Evolutionary conservation across 2,797 vertebrate genomes (phyloP).

Genomic region (Nannoperca australis): DNA sequence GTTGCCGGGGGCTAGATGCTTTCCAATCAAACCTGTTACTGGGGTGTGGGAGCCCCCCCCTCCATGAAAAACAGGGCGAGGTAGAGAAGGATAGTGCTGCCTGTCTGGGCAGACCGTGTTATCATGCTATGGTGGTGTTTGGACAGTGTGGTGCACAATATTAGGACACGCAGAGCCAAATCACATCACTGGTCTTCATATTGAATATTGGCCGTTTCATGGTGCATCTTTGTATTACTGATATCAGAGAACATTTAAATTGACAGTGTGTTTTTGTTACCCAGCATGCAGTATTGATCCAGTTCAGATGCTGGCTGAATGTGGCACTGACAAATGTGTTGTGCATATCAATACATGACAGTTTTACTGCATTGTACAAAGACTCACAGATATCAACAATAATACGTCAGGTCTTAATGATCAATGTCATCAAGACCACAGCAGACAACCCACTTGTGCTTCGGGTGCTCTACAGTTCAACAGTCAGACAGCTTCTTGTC

Average conservation of each 20-base stretch:
- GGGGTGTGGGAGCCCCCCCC: constrained; percentile 63
- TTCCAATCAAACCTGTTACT: constrained; percentile 88
- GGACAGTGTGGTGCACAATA: constrained; percentile 12
- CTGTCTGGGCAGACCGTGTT: constrained; percentile 58
- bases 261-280: neutral
- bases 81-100: constrained; percentile 58
- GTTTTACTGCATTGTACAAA: neutral
- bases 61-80: constrained; percentile 43
- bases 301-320: constrained; percentile 1
- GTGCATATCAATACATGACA: constrained; percentile 21
- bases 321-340: neutral
- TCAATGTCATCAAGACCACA: constrained; percentile 21
- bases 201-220: neutral
- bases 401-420: neutral
- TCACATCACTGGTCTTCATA: constrained; percentile 7
- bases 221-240: neutral
- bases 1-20: constrained; percentile 84
- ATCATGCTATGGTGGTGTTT: constrained; percentile 46
- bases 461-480: neutral
- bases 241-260: neutral
- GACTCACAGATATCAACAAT: neutral
- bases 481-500: neutral
- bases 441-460: constrained; percentile 10
- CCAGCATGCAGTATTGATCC: constrained; percentile 21
- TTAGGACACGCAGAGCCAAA: neutral